Evolutionary conservation across 92 coral and sea anemone species (phyloP).

Genomic region (Bergia sp.): DNA sequence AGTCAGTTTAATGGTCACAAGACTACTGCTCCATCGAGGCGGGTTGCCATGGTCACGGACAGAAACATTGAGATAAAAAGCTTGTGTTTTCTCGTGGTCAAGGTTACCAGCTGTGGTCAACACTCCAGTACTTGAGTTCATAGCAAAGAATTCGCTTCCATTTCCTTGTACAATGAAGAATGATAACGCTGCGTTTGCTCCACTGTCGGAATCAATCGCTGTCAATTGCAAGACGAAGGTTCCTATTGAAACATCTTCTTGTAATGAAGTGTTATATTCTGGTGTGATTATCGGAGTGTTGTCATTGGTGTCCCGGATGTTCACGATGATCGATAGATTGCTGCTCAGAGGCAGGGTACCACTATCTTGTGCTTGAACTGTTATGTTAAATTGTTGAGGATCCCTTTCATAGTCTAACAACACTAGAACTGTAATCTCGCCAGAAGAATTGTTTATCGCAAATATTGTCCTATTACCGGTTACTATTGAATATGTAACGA

Average conservation of each 20-base stretch:
- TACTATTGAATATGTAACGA: conserved; percentile 42
- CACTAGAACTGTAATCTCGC: conserved; percentile 37
- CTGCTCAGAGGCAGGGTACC: conserved; percentile 55
- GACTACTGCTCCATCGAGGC: conserved; percentile 29
- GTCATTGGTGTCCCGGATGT: conserved; percentile 62
- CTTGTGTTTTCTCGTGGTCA: conserved; percentile 43
- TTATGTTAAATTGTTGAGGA: conserved; percentile 59
- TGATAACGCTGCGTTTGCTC: conserved; percentile 49
- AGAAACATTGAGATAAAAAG: conserved; percentile 48
- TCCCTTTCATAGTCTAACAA: conserved; percentile 53
- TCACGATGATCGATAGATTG: conserved; percentile 45
- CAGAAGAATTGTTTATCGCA: conserved; percentile 43
- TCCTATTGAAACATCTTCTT: conserved; percentile 44
- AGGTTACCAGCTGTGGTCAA: conserved; percentile 36
- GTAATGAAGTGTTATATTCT: conserved; percentile 27
- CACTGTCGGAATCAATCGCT: conserved; percentile 58
- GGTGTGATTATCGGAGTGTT: conserved; percentile 48
- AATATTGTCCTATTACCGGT: conserved; percentile 53
- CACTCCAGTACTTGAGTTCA: conserved; percentile 43
- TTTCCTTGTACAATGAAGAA: conserved; percentile 51
- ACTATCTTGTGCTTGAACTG: conserved; percentile 57
- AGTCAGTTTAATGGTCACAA: conserved; percentile 41
- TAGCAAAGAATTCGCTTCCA: conserved; percentile 23
- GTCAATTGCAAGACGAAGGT: conserved; percentile 45
- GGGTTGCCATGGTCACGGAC: conserved; percentile 62